Evolutionary conservation across 2,797 vertebrate species (phyloP).

Genomic region (Sciurus vulgaris): DNA sequence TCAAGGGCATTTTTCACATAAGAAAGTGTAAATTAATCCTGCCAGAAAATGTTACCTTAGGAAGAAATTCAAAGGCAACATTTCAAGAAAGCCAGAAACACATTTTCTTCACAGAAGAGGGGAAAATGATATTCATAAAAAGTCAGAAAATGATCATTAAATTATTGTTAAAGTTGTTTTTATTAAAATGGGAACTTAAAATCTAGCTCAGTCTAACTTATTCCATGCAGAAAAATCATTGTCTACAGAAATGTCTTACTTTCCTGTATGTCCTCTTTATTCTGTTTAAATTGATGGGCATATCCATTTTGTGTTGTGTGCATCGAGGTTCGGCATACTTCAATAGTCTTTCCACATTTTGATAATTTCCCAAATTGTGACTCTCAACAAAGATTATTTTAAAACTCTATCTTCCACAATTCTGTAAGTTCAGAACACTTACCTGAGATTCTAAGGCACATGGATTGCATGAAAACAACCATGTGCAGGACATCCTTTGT

Average conservation of each 20-base stretch:
- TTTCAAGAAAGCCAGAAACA: conserved; percentile 22
- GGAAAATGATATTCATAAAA: conserved; percentile 46
- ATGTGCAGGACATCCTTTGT: background rate
- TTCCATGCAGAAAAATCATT: conserved; percentile 37
- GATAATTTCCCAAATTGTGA: conserved; percentile 24
- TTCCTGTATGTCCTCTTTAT: background rate
- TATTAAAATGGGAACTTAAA: conserved; percentile 54
- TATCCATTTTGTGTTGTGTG: background rate
- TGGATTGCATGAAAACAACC: background rate
- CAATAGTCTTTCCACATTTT: background rate
- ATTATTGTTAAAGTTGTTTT: background rate
- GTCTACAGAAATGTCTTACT: background rate
- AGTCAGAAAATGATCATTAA: background rate
- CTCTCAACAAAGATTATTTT: background rate
- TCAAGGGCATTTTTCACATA: conserved; percentile 8
- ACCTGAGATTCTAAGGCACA: background rate
- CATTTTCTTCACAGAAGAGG: conserved; percentile 35
- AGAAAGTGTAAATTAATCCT: background rate
- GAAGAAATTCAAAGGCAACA: conserved; percentile 13
- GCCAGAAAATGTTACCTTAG: background rate
- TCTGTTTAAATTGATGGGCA: background rate
- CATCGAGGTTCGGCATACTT: background rate
- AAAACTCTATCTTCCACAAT: background rate
- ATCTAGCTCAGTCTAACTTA: background rate
- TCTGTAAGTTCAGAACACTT: background rate